Conservation (phyloP, 1,140 invertebrate genomes). For the Marisa cornuarietis region DNA sequence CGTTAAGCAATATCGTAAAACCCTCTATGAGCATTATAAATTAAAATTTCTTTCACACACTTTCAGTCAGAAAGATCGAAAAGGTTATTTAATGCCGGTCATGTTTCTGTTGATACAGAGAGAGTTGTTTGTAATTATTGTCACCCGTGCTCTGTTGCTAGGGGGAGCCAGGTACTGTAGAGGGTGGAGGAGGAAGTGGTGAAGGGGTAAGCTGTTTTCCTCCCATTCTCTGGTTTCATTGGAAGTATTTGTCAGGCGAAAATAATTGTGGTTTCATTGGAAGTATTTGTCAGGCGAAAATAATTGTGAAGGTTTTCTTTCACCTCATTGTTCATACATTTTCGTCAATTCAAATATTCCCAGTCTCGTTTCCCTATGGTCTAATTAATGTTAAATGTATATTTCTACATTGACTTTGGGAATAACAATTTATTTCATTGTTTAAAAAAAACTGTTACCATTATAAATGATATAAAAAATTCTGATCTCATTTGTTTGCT, state of each 20-base stretch:
- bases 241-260: neutral
- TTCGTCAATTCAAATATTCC: too few relatives aligned
- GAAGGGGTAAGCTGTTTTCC: conserved; percentile 43
- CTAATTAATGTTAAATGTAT: neutral
- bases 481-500: neutral
- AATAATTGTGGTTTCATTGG: neutral
- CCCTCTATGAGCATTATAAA: too few relatives aligned
- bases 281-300: neutral
- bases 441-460: neutral
- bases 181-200: conserved; percentile 43
- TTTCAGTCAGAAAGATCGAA: neutral
- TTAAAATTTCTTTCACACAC: too few relatives aligned
- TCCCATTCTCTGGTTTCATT: neutral
- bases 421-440: neutral
- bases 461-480: too few relatives aligned
- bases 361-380: too few relatives aligned
- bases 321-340: too few relatives aligned
- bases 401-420: neutral
- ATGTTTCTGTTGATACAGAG: neutral
- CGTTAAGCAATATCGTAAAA: too few relatives aligned
- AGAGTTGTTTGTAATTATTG: neutral
- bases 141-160: conserved; percentile 25
- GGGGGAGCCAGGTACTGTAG: conserved; percentile 47
- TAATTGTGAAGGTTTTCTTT: neutral
- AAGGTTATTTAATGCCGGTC: neutral